Evolutionary conservation across 2,888 invertebrate species (phyloP).

Genomic region (Phaedon cochleariae): DNA sequence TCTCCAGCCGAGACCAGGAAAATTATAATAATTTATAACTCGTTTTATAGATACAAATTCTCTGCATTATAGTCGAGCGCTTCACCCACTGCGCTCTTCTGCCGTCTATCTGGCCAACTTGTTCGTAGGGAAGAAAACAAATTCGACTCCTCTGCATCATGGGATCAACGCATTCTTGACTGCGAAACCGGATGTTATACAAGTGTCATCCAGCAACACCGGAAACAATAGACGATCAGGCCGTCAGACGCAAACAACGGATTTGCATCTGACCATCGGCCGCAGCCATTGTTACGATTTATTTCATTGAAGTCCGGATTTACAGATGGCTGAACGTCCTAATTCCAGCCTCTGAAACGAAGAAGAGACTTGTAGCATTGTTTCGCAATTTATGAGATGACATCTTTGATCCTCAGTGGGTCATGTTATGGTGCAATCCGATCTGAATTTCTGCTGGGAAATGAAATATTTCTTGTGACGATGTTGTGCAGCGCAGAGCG

Average conservation of each 20-base stretch:
- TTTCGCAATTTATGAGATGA: slow-evolving; percentile 35
- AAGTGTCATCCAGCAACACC: slow-evolving; percentile 32
- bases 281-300: too few relatives aligned
- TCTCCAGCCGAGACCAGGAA: too few relatives aligned
- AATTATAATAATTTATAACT: too few relatives aligned
- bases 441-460: slow-evolving; percentile 38
- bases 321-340: slow-evolving; percentile 49
- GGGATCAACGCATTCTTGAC: too few relatives aligned
- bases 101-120: too few relatives aligned
- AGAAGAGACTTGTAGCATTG: slow-evolving; percentile 39
- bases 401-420: slow-evolving; percentile 29
- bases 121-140: too few relatives aligned
- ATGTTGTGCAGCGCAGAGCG: slow-evolving; percentile 13
- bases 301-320: slow-evolving; percentile 43
- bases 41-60: too few relatives aligned
- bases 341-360: slow-evolving; percentile 44
- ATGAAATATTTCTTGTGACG: slow-evolving; percentile 13
- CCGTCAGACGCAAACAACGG: slow-evolving; percentile 34
- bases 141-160: too few relatives aligned
- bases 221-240: slow-evolving; percentile 35
- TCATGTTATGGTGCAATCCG: slow-evolving; percentile 33
- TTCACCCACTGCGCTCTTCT: too few relatives aligned
- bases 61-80: too few relatives aligned
- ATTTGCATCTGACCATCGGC: slow-evolving; percentile 32
- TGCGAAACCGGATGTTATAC: slow-evolving; percentile 32